Percentiles rank a stretch among this genome's conserved stretches.
phyloP scores from a whole-genome alignment of 2,888 invertebrate genomes.

The Rutpela maculata region DNA sequence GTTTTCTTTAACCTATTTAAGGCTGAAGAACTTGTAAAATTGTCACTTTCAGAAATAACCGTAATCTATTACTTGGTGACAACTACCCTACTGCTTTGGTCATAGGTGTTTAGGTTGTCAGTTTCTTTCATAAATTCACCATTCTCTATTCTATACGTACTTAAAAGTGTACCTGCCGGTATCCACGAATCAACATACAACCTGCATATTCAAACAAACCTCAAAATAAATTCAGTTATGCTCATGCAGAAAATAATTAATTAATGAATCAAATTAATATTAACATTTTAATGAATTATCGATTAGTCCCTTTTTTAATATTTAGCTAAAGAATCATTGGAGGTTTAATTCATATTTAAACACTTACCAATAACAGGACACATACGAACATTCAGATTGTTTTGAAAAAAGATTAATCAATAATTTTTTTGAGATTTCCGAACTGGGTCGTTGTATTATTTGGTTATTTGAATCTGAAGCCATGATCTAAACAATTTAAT shows the following conservation, averaged over 20 bases:
- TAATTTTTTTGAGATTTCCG: conserved; percentile 65
- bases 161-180: no score
- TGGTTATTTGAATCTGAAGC: conserved; percentile 65
- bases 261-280: background rate
- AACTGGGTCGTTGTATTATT: conserved; percentile 64
- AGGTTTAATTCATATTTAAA: background rate
- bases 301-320: background rate
- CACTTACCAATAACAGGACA: conserved; percentile 90
- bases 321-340: background rate
- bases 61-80: no score
- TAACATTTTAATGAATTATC: background rate
- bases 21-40: no score
- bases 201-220: no score
- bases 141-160: no score
- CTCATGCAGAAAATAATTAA: background rate
- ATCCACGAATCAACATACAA: no score
- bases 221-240: background rate
- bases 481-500: conserved; percentile 52
- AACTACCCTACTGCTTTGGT: no score
- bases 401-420: conserved; percentile 80
- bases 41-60: no score
- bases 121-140: no score
- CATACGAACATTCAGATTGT: conserved; percentile 88
- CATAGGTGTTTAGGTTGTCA: no score
- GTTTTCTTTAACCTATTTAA: no score